Base-by-base conservation (phyloP, 2,888 invertebrate genomes). In the Vannuccia rotundouncinata region DNA sequence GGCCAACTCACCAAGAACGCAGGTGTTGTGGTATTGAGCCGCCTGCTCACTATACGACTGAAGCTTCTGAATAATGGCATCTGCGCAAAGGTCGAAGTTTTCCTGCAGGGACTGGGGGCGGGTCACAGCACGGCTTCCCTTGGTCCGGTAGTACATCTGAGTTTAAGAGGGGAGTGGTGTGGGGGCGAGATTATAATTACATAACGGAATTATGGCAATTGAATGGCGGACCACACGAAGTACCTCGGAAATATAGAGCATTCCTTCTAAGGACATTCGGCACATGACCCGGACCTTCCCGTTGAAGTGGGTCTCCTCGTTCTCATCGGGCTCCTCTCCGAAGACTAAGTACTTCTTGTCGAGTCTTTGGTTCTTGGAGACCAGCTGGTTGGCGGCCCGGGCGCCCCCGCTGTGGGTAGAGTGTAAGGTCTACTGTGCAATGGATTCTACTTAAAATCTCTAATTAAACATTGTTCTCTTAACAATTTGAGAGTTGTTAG, bases 41-140 rank as follows among this genome's bases (percentile, higher is more conserved):
- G 86, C 84, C 83, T 88, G 88, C 31, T 83, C 83, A 73, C 83
- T 85, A 82, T 88, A 88, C 0, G 86, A 86, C 84, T 85, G 85
- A 45, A 87, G 83, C 82, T 88, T 88, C 73, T 84, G 83, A 74
- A 85, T 84, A 1, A 88, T 82, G 1, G 85, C 84, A 29, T 86
- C 86, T 13, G 87, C 85, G 83, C 85, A 87, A 31, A 83, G 84
- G 29, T 88, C 88, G 83, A 85, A 87, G 0, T 85, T 87, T 79
- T 88, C 88, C 83, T 87, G 86, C 22, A 88, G 82, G 17, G 85
- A 86, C 81, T 86, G 86, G 2, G 87, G 87, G 31, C 88, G 83
- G 0, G 88, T 87, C 79, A 87, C 86, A 17, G 84, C 79, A 0
- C 87, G 83, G 28, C 78, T 82, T 0, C 87, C 87, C 82, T 88